Evolutionary conservation across 2,797 vertebrate genomes (phyloP), one percentile per base, ranked within the genome.

Genomic region (Microctenopoma lineatum): DNA sequence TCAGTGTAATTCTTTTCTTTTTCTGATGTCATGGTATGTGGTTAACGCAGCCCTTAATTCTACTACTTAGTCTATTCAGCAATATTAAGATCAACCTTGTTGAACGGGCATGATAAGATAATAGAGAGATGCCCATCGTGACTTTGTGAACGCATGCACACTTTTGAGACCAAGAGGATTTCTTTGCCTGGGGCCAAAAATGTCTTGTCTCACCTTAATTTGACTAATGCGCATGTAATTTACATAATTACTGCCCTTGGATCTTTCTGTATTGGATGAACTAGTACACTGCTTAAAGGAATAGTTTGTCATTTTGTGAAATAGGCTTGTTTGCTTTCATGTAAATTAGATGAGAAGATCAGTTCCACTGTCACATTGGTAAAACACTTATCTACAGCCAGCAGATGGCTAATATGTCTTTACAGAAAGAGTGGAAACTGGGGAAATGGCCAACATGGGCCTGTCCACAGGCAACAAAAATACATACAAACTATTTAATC

Each of bases 111-210:
- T 32, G 29, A 32, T 32, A 65, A 41, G 25, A 18, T 58, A 42
- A 66, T 61, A 62, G 77, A 73, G 72, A 52, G 29, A 76, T 36
- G 74, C 71, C 66, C 64, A 73, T 83, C 1, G 81, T 86, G 74
- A 48, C 65, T 70, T 74, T 85, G 73, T 84, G 75, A 78, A 80
- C 59, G 70, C 71, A 80, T 84, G 84, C 77, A 73, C 54, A 38
- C 45, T 67, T 54, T 61, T 83, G 68, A 74, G 80, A 75, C 11
- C 66, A 69, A 76, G 53, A 62, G 8, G 50, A 61, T 38, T 65
- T 70, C 16, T 77, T 65, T 72, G 25, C 55, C 57, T 25, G 29
- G 5, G 18, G 7, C 25, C 34, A 78, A 42, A 32, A 56, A 21
- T 66, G 38, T 61, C 36, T 42, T 5, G 5, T 65, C 51, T 76